Evolutionary conservation across 1,140 invertebrate species (phyloP), one percentile per base, ranked within the genome.

Genomic region (Tetramorium parvispinum): DNA sequence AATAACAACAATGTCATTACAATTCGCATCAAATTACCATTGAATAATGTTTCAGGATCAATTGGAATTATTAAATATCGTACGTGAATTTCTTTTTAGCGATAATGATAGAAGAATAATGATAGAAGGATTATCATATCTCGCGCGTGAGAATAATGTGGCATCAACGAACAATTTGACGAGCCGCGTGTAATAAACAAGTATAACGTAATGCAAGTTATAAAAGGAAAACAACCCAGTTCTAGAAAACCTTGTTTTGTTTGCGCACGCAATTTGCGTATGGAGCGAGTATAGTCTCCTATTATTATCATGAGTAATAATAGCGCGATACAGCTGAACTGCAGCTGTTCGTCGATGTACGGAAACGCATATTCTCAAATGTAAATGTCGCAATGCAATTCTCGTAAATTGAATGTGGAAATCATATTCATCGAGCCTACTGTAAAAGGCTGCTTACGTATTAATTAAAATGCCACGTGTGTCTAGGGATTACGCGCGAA

Each of bases 241-340:
- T 83, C 79, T 83, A 75, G 79, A 83, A 82, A 82, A 75, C 68
- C 79, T 75, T 75, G 79, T 75, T 81, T 83, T 83, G 68, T 73
- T 73, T 83, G 68, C 55, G 53, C 66, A 59, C 43, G 66, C 53
- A 73, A 83, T 73, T 83, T 83, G 53, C 53, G 68, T 83, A 83
- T 75, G 55, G 40, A 83, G 51, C 49, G 43, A 75, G n/a, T 75
- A 73, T 75, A 75, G 43, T 55, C 53, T 75, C 73, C 43, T 83
- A 83, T 83, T 75, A 83, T 83, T 83, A 83, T 83, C 79, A 11
- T 49, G 79, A 75, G 68, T 83, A 83, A 83, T 83, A 83, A 83
- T 83, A 83, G 79, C 51, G 79, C 40, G 57, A 82, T 82, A 82
- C 66, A 82, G 79, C 66, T 79, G 59, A 79, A 79, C 61, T 59